Base-by-base conservation (phyloP, 2,888 invertebrate genomes). In the Coenonympha arcania region DNA sequence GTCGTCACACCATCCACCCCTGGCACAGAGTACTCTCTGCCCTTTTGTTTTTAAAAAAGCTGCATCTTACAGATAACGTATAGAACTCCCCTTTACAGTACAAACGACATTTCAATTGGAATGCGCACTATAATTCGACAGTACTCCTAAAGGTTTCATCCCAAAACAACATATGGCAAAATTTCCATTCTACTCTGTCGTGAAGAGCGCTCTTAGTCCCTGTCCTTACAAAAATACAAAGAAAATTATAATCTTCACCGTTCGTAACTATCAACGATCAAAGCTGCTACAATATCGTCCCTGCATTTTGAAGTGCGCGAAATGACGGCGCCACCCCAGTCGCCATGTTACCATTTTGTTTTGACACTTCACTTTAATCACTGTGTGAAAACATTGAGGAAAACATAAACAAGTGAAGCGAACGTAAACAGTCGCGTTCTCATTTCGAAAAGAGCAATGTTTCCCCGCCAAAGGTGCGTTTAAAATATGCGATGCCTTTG, bases 341-440 rank as follows among this genome's bases (percentile, higher is more conserved):
- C 66, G 69, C 64, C 65, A 65, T 64, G 61, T 65, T 68, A 62
- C 69, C 76, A 79, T 84, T 83, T 85, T 83, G 80, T 83, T 83
- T 80, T 79, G 81, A 82, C 84, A 83, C 85, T 85, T 83, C 85
- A 78, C 83, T 84, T 80, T 85, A 85, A 85, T 85, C 84, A 82
- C 83, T 71, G 77, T 73, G 72, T 73, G 77, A 77, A 79, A 73
- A 83, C 74, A 44, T 44, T 34, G 34, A 44, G 73, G 77, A 77
- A 79, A 73, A 83, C 74, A 44, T 44, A 44, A 44, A 44, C 44
- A 44, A 44, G 33, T 44, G 44, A 44, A 44, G 44, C 24, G 44
- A 33, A 44, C 44, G 11, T 44, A 75, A 79, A 80, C 81, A 79
- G 71, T 72, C 69, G 64, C 69, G 66, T 75, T 78, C 69, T 83